phyloP scores from a whole-genome alignment of 2,113 vertebrate species.

The Ptilonorhynchus violaceus region DNA sequence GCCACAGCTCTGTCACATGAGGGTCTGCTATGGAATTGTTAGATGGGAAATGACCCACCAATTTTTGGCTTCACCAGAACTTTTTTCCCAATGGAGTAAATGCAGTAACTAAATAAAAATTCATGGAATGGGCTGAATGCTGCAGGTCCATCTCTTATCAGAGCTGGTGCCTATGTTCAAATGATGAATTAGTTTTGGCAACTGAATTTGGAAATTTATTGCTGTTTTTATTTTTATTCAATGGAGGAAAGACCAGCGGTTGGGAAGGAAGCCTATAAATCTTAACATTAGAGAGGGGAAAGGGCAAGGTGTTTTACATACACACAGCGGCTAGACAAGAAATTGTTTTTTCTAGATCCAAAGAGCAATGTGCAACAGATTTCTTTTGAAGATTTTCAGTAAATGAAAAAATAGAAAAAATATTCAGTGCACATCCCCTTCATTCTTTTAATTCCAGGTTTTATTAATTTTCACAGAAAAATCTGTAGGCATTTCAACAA shows the following conservation, averaged over 20 bases:
- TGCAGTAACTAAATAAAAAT: constrained; percentile 16
- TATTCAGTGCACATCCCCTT: not conserved
- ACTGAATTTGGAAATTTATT: constrained; percentile 8
- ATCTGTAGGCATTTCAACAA: not conserved
- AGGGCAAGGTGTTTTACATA: not conserved
- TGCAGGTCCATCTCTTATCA: not conserved
- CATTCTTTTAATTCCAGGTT: not conserved
- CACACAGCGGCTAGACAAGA: not conserved
- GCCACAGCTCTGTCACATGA: not conserved
- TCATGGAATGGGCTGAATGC: not conserved
- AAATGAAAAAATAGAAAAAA: not conserved
- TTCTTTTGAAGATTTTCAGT: not conserved
- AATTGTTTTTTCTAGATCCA: not conserved
- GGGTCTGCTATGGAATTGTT: not conserved
- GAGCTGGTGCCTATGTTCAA: not conserved
- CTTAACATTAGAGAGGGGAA: not conserved
- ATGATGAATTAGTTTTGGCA: constrained; percentile 24
- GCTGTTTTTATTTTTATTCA: constrained; percentile 8
- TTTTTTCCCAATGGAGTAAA: not conserved
- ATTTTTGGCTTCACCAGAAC: not conserved
- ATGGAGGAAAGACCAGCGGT: not conserved
- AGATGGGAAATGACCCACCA: not conserved
- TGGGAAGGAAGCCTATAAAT: constrained; percentile 37
- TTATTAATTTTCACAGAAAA: not conserved
- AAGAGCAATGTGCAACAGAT: not conserved